A percentile compares a stretch with the other conserved stretches of the same genome.
Conservation (phyloP, 2,113 vertebrate genomes). For the Charadrius vociferus region DNA sequence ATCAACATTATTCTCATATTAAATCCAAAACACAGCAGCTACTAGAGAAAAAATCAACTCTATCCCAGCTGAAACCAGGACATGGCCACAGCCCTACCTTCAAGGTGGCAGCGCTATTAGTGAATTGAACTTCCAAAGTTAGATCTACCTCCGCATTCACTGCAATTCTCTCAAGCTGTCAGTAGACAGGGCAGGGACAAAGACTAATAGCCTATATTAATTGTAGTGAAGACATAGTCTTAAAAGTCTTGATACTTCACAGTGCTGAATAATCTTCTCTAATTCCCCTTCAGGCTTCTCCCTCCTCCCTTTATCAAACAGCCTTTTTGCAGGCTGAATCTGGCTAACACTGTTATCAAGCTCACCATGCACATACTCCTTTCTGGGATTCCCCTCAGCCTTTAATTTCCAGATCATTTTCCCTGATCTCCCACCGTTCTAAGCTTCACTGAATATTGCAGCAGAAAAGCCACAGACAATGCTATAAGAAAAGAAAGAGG, state of each 20-base stretch:
- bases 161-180: not conserved
- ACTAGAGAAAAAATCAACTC: not conserved
- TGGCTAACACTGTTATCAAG: not conserved
- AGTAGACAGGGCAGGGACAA: not conserved
- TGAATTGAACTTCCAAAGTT: not conserved
- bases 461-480: not conserved
- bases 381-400: not conserved
- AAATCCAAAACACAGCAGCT: not conserved
- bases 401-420: not conserved
- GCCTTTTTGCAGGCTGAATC: not conserved
- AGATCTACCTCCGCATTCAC: not conserved
- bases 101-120: not conserved
- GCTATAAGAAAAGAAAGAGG: not conserved
- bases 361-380: not conserved
- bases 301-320: not conserved
- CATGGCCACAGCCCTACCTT: not conserved
- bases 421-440: not conserved
- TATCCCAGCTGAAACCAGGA: not conserved
- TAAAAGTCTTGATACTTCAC: not conserved
- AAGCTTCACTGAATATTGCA: not conserved
- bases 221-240: not conserved
- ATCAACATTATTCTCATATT: not conserved
- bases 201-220: not conserved
- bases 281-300: not conserved
- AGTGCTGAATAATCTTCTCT: not conserved